Evolutionary conservation across 2,797 vertebrate species (phyloP).

Genomic region (Pampus argenteus): DNA sequence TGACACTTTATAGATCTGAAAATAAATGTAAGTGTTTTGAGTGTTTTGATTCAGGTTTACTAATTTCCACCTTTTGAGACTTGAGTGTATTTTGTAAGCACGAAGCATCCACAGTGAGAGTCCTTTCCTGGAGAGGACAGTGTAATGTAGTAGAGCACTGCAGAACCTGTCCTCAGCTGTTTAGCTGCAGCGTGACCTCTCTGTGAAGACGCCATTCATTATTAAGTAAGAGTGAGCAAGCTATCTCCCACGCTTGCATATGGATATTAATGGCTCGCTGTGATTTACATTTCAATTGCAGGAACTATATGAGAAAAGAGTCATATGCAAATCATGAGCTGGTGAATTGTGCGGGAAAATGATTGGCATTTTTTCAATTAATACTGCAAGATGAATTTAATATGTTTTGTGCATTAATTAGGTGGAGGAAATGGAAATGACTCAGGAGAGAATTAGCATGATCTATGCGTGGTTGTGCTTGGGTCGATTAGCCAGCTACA

Average conservation of each 20-base stretch:
- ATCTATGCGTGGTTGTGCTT: constrained; percentile 24
- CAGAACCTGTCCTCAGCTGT: constrained; percentile 27
- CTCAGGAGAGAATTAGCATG: constrained; percentile 49
- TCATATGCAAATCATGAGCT: constrained; percentile 45
- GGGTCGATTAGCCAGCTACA: constrained; percentile 44
- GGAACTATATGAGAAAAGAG: constrained; percentile 51
- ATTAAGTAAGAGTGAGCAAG: constrained; percentile 43
- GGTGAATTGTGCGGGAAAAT: constrained; percentile 56
- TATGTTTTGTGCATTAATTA: constrained; percentile 71
- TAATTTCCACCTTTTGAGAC: not conserved
- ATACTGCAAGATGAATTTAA: constrained; percentile 58
- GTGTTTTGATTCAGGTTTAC: not conserved
- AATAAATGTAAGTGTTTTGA: not conserved
- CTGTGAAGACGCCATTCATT: constrained; percentile 51
- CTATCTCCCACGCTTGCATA: constrained; percentile 37
- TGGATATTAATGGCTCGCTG: constrained; percentile 56
- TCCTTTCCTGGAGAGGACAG: constrained; percentile 22
- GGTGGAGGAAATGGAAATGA: constrained; percentile 65
- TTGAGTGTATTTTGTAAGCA: constrained; percentile 7
- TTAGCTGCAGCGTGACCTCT: constrained; percentile 48
- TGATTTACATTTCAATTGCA: constrained; percentile 72
- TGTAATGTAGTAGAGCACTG: constrained; percentile 19
- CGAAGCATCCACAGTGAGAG: constrained; percentile 2
- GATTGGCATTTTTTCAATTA: constrained; percentile 79
- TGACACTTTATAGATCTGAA: not conserved